Percentiles rank a stretch among this genome's conserved stretches.
These are phyloP conservation scores for Trichogramma pretiosum DNA, from an alignment of 1,140 invertebrate genomes.

Conservation along the genomic window DNA sequence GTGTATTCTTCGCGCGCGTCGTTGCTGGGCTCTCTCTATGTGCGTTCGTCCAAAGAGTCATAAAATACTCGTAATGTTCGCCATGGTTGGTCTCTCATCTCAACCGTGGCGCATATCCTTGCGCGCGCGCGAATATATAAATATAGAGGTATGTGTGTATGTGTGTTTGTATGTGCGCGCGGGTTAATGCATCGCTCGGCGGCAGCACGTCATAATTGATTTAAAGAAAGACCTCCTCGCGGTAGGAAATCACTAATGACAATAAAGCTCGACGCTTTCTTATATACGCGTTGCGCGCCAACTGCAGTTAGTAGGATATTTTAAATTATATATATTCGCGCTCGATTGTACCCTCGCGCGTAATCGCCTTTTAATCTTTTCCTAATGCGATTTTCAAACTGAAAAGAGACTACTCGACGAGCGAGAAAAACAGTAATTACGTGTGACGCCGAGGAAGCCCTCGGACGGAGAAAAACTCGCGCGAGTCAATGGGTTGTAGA, in stretches of 20 bases:
- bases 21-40: too few relatives aligned
- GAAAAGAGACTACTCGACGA: too few relatives aligned
- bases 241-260: conserved; percentile 17
- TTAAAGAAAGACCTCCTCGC: conserved; percentile 14
- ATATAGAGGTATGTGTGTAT: too few relatives aligned
- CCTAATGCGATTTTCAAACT: background rate
- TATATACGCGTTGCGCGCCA: background rate
- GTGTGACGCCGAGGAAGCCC: too few relatives aligned
- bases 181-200: too few relatives aligned
- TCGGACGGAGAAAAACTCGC: too few relatives aligned
- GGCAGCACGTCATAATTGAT: conserved; percentile 19
- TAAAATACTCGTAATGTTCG: conserved; percentile 20
- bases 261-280: background rate
- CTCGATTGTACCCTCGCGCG: background rate
- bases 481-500: too few relatives aligned
- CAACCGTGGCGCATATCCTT: too few relatives aligned
- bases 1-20: too few relatives aligned
- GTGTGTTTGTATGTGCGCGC: too few relatives aligned
- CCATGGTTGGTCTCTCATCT: conserved; percentile 9
- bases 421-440: too few relatives aligned
- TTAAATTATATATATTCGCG: background rate
- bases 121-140: background rate
- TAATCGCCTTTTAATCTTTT: background rate
- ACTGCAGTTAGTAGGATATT: too few relatives aligned
- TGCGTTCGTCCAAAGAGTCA: conserved; percentile 7